Evolutionary conservation across 2,888 invertebrate species (phyloP), one percentile per base, ranked within the genome.

Genomic region (Drosophila anceps): DNA sequence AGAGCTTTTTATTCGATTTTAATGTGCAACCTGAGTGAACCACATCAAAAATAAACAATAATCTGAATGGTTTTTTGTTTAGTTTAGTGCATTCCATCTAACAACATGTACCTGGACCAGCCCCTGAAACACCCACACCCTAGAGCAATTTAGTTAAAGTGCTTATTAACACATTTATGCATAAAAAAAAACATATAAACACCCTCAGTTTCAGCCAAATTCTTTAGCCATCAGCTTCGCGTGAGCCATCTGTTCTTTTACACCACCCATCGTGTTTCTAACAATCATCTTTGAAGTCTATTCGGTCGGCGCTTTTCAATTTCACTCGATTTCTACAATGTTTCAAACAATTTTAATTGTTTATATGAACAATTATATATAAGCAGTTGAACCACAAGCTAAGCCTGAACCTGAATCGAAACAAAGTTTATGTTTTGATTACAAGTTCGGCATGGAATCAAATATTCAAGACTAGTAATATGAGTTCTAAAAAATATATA

Each of bases 11-110:
- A 69, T 67, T 59, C 55, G 55, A 27, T 63, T 76, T 84, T 87
- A 48, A 79, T 80, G 77, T 82, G 88, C 82, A 84, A 85, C 85
- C 83, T 82, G 82, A 85, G 77, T 67, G 73, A 80, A 60, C 88
- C 78, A 76, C 72, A 75, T 73, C 58, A 63, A 82, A 73, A 88
- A 80, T 85, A 85, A 88, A 78, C 77, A 71, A 82, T 66, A 69
- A 67, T 68, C 54, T 15, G 55, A 76, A 82, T 55, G 44, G 43
- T 50, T 60, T 59, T 63, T 15, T 12, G 20, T 27, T 46, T 29
- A 12, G 43, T 57, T 70, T 62, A 43, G 60, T 55, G 72, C 50
- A 68, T 69, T 61, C 71, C 66, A 43, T 57, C 50, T 31, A 20
- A 43, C 61, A 43, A 64, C 18, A 33, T 53, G 60, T 64, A 44